phyloP scores from a whole-genome alignment of 2,888 invertebrate genomes.

The Nomada fucata region DNA sequence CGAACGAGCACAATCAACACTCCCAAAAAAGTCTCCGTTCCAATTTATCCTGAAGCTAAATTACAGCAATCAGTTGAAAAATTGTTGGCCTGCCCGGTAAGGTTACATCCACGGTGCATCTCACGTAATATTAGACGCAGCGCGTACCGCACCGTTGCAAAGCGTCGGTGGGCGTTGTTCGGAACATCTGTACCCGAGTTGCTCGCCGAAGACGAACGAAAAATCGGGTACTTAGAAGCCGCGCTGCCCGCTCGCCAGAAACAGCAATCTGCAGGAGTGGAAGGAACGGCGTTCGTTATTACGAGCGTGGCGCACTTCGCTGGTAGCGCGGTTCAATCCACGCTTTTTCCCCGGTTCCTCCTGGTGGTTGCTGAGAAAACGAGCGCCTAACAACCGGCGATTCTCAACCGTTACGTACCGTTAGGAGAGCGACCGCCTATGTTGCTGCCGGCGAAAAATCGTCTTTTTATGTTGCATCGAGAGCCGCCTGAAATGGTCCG shows the following conservation, averaged over 20 bases:
- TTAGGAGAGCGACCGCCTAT: constrained; percentile 67
- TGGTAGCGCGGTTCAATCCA: constrained; percentile 23
- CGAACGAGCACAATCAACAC: not conserved
- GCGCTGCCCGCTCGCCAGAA: constrained; percentile 14
- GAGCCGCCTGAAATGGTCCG: constrained; percentile 37
- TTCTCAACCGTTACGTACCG: constrained; percentile 77
- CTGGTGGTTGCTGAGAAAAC: constrained; percentile 56
- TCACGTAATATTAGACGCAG: not conserved
- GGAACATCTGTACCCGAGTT: not conserved
- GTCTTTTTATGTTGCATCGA: constrained; percentile 29
- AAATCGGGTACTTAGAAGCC: constrained; percentile 20
- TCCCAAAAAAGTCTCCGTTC: not conserved
- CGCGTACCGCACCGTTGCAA: not conserved
- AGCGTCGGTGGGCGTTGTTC: not conserved
- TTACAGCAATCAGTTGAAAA: constrained; percentile 17
- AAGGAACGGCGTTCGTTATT: constrained; percentile 41
- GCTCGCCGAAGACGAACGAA: not conserved
- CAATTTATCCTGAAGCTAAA: not conserved
- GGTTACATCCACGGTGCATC: not conserved
- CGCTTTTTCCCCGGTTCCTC: constrained; percentile 64
- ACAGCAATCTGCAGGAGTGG: constrained; percentile 28
- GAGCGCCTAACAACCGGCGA: constrained; percentile 67
- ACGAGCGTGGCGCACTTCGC: constrained; percentile 26
- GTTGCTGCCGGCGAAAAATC: constrained; percentile 50
- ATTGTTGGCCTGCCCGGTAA: not conserved